Evolutionary conservation across 2,888 invertebrate species (phyloP).

Genomic region (Pterobdella sp.): DNA sequence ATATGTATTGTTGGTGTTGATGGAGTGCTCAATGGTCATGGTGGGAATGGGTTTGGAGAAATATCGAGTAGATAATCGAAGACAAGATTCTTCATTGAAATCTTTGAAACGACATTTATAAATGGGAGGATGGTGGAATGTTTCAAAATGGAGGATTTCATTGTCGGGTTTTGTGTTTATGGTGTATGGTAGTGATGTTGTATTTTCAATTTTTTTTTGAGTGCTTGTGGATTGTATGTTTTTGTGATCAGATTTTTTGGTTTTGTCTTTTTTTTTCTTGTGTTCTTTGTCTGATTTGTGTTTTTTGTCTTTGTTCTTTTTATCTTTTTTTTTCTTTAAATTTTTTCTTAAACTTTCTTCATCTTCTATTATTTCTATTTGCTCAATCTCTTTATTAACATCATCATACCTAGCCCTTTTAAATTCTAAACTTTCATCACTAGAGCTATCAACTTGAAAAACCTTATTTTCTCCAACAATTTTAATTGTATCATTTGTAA

Average conservation of each 20-base stretch:
- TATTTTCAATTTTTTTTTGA: neutral
- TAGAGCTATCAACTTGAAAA: neutral
- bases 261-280: neutral
- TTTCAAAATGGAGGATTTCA: neutral
- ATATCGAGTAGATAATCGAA: neutral
- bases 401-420: no score
- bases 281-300: neutral
- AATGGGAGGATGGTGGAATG: neutral
- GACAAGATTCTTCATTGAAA: neutral
- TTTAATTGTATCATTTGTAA: neutral
- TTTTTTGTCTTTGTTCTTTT: neutral
- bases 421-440: neutral
- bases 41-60: neutral
- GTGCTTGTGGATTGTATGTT: neutral
- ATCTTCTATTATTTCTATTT: no score
- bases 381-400: no score
- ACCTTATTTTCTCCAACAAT: neutral
- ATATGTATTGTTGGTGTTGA: neutral
- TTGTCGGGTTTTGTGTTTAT: neutral
- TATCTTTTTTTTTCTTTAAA: neutral
- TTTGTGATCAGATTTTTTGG: neutral
- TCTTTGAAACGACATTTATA: slow-evolving; percentile 6
- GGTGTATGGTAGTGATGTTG: neutral
- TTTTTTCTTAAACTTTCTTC: neutral
- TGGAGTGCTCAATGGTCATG: neutral